Percentiles rank a stretch among this genome's conserved stretches.
Conservation (phyloP, 2,797 vertebrate species). For the Thripadectes ignobilis region DNA sequence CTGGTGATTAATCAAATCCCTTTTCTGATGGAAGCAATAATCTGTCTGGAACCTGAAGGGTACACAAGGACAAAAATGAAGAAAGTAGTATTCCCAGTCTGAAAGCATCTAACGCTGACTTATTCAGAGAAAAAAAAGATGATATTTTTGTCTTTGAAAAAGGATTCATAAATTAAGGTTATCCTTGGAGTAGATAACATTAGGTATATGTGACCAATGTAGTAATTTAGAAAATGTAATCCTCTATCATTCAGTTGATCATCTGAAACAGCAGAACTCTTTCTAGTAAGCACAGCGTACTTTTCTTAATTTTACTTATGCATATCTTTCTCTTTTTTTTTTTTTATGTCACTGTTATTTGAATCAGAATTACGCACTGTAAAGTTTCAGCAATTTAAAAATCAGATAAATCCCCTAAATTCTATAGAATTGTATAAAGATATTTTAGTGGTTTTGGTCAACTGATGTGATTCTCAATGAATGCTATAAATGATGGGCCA, state of each 20-base stretch:
- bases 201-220: not conserved
- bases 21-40: conserved; percentile 65
- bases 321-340: not conserved
- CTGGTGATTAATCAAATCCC: conserved; percentile 69
- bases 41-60: conserved; percentile 60
- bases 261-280: not conserved
- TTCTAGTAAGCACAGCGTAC: not conserved
- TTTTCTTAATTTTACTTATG: not conserved
- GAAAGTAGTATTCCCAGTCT: conserved; percentile 39
- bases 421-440: not conserved
- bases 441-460: not conserved
- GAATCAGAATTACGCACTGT: not conserved
- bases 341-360: not conserved
- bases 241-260: not conserved
- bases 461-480: not conserved
- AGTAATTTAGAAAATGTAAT: not conserved
- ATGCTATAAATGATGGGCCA: not conserved
- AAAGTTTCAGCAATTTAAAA: not conserved
- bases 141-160: not conserved
- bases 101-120: conserved; percentile 11
- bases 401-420: not conserved
- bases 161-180: not conserved
- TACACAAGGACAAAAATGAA: conserved; percentile 63
- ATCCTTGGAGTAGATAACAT: not conserved
- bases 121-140: not conserved